Evolutionary conservation across 2,888 invertebrate species (phyloP).

Genomic region (Plemyria rubiginata): DNA sequence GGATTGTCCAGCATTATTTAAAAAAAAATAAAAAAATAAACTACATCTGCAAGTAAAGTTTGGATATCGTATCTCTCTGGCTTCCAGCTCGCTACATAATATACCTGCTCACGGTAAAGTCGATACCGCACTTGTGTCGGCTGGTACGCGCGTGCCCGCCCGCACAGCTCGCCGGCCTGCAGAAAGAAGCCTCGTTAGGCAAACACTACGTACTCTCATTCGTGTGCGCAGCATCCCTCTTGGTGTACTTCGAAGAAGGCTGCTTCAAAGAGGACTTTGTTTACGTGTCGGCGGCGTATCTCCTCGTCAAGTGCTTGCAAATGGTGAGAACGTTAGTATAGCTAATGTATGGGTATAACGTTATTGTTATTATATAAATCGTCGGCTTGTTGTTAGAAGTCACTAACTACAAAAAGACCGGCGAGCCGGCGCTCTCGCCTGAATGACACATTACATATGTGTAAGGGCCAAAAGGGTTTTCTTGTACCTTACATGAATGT

Average conservation of each 20-base stretch:
- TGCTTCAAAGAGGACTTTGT: slow-evolving; percentile 54
- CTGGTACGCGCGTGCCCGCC: slow-evolving; percentile 9
- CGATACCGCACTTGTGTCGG: slow-evolving; percentile 36
- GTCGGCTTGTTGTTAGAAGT: no score
- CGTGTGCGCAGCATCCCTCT: slow-evolving; percentile 28
- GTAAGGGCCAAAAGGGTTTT: no score
- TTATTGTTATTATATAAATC: no score
- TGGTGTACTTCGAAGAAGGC: slow-evolving; percentile 46
- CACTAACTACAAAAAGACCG: no score
- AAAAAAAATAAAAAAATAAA: no score
- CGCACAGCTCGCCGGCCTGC: slow-evolving; percentile 5
- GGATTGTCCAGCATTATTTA: no score
- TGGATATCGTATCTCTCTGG: neutral
- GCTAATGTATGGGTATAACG: no score
- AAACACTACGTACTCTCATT: slow-evolving; percentile 46
- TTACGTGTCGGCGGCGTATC: slow-evolving; percentile 51
- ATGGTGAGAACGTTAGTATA: slow-evolving; percentile 54
- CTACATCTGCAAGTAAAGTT: no score
- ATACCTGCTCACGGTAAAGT: slow-evolving; percentile 53
- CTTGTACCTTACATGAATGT: no score
- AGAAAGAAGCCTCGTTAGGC: slow-evolving; percentile 34
- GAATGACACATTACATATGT: no score
- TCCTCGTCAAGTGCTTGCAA: slow-evolving; percentile 55
- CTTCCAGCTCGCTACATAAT: slow-evolving; percentile 62
- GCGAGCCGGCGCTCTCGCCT: no score